Conservation (phyloP, 35 echinoderm and acorn worm genomes). For the Patiria miniata region DNA sequence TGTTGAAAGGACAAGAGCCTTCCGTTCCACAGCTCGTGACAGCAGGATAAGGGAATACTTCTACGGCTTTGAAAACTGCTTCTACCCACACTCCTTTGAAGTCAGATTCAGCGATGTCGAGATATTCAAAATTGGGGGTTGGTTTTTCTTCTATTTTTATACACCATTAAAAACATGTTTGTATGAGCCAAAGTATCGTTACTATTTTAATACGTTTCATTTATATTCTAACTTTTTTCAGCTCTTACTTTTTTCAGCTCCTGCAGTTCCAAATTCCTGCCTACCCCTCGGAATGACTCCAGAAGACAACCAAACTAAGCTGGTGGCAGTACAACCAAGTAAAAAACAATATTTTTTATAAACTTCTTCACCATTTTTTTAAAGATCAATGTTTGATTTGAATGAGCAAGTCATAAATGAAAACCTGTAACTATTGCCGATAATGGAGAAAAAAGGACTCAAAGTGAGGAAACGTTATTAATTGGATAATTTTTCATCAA, state of each 20-base stretch:
- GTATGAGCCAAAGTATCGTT: neutral
- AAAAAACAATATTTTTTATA: constrained; percentile 22
- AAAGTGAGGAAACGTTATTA: no score
- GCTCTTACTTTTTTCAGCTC: constrained; percentile 62
- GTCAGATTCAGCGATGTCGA: constrained; percentile 86
- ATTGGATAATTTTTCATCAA: neutral
- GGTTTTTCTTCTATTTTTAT: neutral
- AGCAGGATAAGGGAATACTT: constrained; percentile 92
- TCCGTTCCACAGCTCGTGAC: constrained; percentile 65
- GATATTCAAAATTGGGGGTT: constrained; percentile 97
- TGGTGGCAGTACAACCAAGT: constrained; percentile 93
- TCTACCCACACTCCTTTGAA: constrained; percentile 93
- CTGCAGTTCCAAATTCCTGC: constrained; percentile 94
- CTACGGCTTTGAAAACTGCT: constrained; percentile 72
- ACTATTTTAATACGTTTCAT: neutral
- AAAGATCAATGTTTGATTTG: no score
- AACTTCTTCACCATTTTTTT: neutral
- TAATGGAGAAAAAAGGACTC: neutral
- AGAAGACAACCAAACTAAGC: constrained; percentile 97
- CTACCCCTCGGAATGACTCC: constrained; percentile 97
- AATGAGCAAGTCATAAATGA: no score
- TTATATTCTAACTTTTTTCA: neutral
- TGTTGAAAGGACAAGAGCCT: constrained; percentile 85
- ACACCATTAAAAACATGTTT: neutral
- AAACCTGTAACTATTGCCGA: no score